phyloP scores from a whole-genome alignment of 2,797 vertebrate species.

The Eulemur mongoz region DNA sequence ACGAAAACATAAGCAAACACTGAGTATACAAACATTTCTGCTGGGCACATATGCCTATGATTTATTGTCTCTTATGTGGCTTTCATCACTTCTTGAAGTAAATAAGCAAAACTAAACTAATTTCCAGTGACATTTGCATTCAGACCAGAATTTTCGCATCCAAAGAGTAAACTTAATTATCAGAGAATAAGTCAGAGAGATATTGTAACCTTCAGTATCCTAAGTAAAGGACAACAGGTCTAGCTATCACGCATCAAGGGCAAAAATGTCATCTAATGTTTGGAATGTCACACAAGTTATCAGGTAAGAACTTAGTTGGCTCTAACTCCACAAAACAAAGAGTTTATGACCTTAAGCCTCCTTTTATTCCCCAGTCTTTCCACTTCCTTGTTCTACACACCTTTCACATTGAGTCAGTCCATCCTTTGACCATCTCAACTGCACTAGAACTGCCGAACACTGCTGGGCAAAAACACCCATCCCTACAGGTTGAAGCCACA shows the following conservation, averaged over 20 bases:
- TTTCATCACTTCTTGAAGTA: not conserved
- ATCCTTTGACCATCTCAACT: not conserved
- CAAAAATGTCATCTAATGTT: not conserved
- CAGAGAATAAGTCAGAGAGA: not conserved
- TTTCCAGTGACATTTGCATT: not conserved
- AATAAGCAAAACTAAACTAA: constrained; percentile 38
- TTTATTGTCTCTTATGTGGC: constrained; percentile 26
- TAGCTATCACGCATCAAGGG: too few species aligned
- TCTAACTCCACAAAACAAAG: not conserved
- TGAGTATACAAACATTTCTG: constrained; percentile 37
- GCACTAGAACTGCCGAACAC: too few species aligned
- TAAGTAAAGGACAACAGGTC: not conserved
- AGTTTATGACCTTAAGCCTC: not conserved
- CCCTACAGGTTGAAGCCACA: not conserved
- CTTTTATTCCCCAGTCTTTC: not conserved
- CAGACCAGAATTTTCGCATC: not conserved
- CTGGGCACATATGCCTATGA: constrained; percentile 18
- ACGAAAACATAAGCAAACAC: constrained; percentile 63
- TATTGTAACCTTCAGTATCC: not conserved
- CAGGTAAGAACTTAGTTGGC: not conserved
- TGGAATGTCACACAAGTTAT: not conserved
- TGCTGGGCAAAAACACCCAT: not conserved
- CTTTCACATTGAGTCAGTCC: not conserved
- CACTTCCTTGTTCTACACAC: not conserved
- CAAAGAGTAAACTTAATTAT: not conserved